Evolutionary conservation across 2,797 vertebrate genomes (phyloP), one percentile per base, ranked within the genome.

Genomic region (Trachurus trachurus): DNA sequence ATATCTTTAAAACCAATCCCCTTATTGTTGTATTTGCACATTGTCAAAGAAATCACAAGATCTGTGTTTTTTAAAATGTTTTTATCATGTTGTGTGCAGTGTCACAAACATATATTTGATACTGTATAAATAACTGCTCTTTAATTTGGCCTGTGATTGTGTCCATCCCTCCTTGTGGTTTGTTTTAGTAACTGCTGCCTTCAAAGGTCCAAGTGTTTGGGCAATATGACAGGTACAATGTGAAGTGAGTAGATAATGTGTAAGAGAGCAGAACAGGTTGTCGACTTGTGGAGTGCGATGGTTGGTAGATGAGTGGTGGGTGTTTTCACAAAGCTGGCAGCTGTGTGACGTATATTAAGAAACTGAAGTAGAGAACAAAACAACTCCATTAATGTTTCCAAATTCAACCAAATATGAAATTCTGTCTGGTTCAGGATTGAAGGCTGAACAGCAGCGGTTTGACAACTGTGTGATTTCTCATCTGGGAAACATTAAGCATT

Each of bases 11-110:
- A n/a, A 26, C 26, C 26, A 26, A 26, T 26, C 29, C 59, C 45
- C 34, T 9, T 37, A 9, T 37, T 37, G 11, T 68, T 52, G 6
- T 57, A 42, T 75, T 78, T 80, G 73, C 78, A 82, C 54, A 78
- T 16, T 34, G 19, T 65, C 15, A 57, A 39, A 70, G 4, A 81
- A 44, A 63, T n/a, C 5, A 8, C 40, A 68, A 22, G 0, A 54
- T 34, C 6, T 50, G 31, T 60, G 3, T 13, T 62, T 70, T 61
- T 21, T 26, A 26, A 26, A 26, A 26, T 26, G 26, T 26, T 26
- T 37, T 37, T 8, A 9, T 77, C 6, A 58, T 70, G 4, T 59
- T 15, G 58, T 60, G 44, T 63, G 15, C 16, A 54, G 3, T 29
- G 37, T 59, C 58, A 71, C 10, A 21, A 37, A 71, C 58, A 42